phyloP scores from a whole-genome alignment of 2,797 vertebrate species.

The Pagetopsis macropterus region DNA sequence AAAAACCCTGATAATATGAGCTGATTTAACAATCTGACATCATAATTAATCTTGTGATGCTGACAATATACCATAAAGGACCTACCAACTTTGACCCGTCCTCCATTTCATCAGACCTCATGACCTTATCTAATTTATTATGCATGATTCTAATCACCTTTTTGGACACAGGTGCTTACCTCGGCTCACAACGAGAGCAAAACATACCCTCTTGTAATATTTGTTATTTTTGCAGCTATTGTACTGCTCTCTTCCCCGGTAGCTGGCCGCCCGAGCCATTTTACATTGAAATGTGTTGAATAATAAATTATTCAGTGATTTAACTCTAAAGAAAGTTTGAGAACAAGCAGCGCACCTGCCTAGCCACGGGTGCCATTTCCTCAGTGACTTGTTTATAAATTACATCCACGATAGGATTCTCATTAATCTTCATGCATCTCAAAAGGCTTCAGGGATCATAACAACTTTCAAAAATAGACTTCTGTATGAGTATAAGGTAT shows the following conservation, averaged over 20 bases:
- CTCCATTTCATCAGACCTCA: conserved; percentile 15
- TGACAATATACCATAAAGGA: conserved; percentile 27
- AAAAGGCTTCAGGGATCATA: conserved; percentile 39
- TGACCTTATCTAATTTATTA: conserved; percentile 35
- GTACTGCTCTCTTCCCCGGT: conserved; percentile 1
- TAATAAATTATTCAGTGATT: conserved; percentile 78
- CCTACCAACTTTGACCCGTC: conserved; percentile 15
- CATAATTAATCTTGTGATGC: conserved; percentile 33
- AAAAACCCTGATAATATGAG: conserved; percentile 13
- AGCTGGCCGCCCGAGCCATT: conserved; percentile 48
- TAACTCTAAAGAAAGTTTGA: conserved; percentile 63
- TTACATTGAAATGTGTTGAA: conserved; percentile 68
- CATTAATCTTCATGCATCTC: conserved; percentile 55
- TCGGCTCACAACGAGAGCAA: background rate
- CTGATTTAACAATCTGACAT: conserved; percentile 26
- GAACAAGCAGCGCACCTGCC: conserved; percentile 50
- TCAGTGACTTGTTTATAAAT: conserved; percentile 55
- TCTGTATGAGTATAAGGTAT: conserved; percentile 16
- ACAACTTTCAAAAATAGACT: conserved; percentile 59
- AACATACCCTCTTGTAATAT: conserved; percentile 14
- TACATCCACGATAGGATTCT: conserved; percentile 37
- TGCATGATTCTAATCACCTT: conserved; percentile 34
- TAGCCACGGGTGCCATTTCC: conserved; percentile 32
- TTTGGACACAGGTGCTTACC: conserved; percentile 5
- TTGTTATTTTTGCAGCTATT: conserved; percentile 40